Conservation (phyloP, 2,888 invertebrate species). For the Apocheima hispidaria region DNA sequence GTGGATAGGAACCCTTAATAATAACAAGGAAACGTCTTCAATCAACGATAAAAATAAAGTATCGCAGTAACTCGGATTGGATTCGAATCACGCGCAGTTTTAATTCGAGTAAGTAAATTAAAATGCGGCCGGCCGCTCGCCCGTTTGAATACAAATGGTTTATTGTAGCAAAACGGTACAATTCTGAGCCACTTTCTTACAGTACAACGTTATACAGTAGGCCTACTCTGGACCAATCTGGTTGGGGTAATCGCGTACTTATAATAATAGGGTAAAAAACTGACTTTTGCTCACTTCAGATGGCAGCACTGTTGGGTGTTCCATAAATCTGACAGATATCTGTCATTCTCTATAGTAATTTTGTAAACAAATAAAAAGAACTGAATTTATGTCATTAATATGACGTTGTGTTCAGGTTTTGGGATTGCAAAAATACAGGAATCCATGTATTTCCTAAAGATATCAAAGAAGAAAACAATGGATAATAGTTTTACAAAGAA, state of each 20-base stretch:
- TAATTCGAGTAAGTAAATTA: constrained; percentile 85
- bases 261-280: too few relatives aligned
- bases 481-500: too few relatives aligned
- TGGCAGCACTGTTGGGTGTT: too few relatives aligned
- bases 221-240: neutral
- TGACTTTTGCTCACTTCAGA: too few relatives aligned
- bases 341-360: too few relatives aligned
- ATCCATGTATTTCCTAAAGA: too few relatives aligned
- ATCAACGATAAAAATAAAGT: constrained; percentile 83
- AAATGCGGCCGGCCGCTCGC: constrained; percentile 76
- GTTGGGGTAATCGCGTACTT: neutral
- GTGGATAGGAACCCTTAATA: constrained; percentile 57
- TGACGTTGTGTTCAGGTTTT: too few relatives aligned
- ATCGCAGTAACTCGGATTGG: constrained; percentile 67
- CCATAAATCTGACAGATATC: too few relatives aligned
- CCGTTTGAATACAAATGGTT: constrained; percentile 84
- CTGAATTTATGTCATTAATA: too few relatives aligned
- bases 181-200: constrained; percentile 57
- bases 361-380: too few relatives aligned
- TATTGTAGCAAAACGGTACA: constrained; percentile 74
- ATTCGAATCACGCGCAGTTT: constrained; percentile 84
- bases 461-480: too few relatives aligned
- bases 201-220: constrained; percentile 14
- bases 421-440: too few relatives aligned
- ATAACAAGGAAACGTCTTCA: constrained; percentile 73